Percentiles rank a stretch among this genome's conserved stretches.
Evolutionary conservation across 2,797 vertebrate genomes (phyloP).

Genomic region (Sebastes matsubarae): DNA sequence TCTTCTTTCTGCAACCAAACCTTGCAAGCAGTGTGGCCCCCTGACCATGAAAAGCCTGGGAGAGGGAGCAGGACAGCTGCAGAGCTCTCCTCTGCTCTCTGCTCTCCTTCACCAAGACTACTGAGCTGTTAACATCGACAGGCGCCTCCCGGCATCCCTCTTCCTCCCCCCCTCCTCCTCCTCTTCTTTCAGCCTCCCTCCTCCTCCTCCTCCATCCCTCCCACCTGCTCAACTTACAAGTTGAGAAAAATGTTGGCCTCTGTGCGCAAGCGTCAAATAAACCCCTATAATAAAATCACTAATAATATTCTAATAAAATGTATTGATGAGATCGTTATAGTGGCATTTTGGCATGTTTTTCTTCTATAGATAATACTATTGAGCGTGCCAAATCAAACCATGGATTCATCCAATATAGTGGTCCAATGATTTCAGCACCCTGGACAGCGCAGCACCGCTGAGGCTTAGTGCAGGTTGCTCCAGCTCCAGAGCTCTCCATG

Average conservation of each 20-base stretch:
- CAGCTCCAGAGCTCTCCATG: neutral
- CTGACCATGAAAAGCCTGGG: constrained; percentile 63
- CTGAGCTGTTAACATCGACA: constrained; percentile 80
- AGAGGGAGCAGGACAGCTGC: constrained; percentile 40
- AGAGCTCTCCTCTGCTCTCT: constrained; percentile 61
- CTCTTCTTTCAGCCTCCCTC: constrained; percentile 46
- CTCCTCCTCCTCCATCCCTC: constrained; percentile 7
- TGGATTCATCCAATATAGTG: neutral
- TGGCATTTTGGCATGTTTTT: neutral
- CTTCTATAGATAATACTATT: neutral
- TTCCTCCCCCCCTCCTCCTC: constrained; percentile 19
- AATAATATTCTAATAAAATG: neutral
- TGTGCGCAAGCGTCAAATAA: constrained; percentile 40
- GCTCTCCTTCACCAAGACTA: constrained; percentile 78
- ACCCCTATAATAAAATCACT: neutral
- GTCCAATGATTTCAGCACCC: constrained; percentile 46
- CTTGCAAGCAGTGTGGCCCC: constrained; percentile 80
- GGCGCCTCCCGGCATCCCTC: constrained; percentile 81
- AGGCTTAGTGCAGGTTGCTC: neutral
- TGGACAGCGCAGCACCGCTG: constrained; percentile 35
- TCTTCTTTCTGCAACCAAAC: constrained; percentile 61
- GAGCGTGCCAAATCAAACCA: neutral
- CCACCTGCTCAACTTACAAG: constrained; percentile 89
- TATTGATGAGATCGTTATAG: neutral
- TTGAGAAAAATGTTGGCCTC: constrained; percentile 66